These are phyloP conservation scores for Laticauda laticaudata DNA, from an alignment of 2,113 vertebrate species.

Conservation along the genomic window DNA sequence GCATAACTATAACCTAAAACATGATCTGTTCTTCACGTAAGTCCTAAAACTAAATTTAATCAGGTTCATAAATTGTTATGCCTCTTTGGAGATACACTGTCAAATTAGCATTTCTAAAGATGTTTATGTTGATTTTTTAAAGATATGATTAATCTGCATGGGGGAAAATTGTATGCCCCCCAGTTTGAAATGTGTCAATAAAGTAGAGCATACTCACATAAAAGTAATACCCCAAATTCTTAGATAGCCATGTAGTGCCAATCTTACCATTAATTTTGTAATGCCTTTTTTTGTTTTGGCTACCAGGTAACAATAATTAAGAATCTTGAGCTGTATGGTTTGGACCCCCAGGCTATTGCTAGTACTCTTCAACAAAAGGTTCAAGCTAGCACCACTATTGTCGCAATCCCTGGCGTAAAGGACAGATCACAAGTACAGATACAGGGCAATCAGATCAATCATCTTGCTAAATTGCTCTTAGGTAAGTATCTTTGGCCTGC, in stretches of 20 bases:
- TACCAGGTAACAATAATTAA: constrained; percentile 89
- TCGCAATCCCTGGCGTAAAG: constrained; percentile 79
- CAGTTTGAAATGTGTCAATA: neutral
- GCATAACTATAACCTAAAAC: neutral
- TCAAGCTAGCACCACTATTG: constrained; percentile 87
- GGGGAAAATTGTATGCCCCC: too few relatives aligned
- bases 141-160: neutral
- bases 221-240: neutral
- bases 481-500: constrained; percentile 69
- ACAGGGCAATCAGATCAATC: constrained; percentile 93
- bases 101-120: neutral
- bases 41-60: neutral
- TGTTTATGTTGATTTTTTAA: neutral
- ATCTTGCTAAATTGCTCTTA: constrained; percentile 82
- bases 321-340: constrained; percentile 89
- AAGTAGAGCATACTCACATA: neutral
- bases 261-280: neutral
- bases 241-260: neutral
- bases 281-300: neutral
- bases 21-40: neutral
- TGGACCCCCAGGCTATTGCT: constrained; percentile 83
- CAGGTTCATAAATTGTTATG: neutral
- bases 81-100: neutral
- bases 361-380: constrained; percentile 81
- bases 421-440: constrained; percentile 89